Evolutionary conservation across 2,113 vertebrate species (phyloP).

Genomic region (Neotoma lepida): DNA sequence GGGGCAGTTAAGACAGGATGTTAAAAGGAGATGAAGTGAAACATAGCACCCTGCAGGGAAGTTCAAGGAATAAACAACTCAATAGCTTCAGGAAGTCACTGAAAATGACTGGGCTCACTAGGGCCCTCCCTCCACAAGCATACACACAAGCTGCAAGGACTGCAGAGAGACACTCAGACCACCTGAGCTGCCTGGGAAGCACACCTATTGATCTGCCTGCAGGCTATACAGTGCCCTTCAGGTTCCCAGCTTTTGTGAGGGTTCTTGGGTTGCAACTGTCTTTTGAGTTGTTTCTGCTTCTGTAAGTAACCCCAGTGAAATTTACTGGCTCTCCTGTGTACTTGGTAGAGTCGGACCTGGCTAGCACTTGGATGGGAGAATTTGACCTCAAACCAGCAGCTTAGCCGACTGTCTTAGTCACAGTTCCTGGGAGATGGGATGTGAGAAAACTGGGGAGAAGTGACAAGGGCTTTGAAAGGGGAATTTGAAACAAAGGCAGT

Average conservation of each 20-base stretch:
- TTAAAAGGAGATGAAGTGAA: neutral
- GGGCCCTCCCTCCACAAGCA: neutral
- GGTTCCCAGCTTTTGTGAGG: neutral
- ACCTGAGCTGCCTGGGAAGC: neutral
- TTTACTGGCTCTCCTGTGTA: too few relatives aligned
- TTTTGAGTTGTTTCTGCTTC: neutral
- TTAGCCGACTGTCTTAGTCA: too few relatives aligned
- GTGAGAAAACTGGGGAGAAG: too few relatives aligned
- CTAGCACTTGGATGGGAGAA: too few relatives aligned
- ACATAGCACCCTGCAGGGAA: neutral
- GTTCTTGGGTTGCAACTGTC: neutral
- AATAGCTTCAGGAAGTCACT: neutral
- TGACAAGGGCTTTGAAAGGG: too few relatives aligned
- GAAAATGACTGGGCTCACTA: neutral
- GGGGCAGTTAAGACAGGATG: neutral
- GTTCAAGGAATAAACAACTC: neutral
- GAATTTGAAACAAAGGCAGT: too few relatives aligned
- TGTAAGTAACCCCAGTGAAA: neutral
- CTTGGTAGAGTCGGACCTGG: too few relatives aligned
- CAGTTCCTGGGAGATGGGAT: too few relatives aligned
- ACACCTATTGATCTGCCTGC: too few relatives aligned
- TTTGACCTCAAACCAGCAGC: too few relatives aligned
- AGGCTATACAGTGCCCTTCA: neutral
- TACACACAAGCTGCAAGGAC: neutral
- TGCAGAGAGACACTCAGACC: neutral